These are phyloP conservation scores for Koerneria pararmatus DNA, from an alignment of 2,888 invertebrate species.

Conservation along the genomic window DNA sequence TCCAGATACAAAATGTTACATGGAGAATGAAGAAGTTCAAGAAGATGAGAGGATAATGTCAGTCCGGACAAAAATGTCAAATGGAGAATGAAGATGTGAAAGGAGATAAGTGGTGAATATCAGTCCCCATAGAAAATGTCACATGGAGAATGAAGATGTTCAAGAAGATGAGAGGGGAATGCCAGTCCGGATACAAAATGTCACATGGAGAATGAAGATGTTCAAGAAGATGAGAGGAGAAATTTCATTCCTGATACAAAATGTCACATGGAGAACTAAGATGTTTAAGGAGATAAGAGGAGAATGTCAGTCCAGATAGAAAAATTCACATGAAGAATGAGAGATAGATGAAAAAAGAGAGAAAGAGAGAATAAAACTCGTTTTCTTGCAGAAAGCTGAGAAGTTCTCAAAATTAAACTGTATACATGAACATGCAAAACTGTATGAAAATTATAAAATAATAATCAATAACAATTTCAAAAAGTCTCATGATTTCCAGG, in stretches of 20 bases:
- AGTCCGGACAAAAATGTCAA: too few relatives aligned
- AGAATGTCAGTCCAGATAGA: too few relatives aligned
- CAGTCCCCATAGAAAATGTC: too few relatives aligned
- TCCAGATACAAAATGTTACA: too few relatives aligned
- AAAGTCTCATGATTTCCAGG: slow-evolving; percentile 71
- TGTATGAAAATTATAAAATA: too few relatives aligned
- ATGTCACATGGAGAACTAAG: not conserved
- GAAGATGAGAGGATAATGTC: not conserved
- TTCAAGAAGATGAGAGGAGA: not conserved
- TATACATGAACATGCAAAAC: too few relatives aligned
- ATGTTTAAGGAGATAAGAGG: not conserved
- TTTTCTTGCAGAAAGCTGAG: too few relatives aligned
- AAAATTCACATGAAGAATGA: not conserved
- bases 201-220: not conserved
- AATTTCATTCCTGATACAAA: too few relatives aligned
- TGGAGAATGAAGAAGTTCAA: not conserved
- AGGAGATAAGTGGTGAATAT: not conserved
- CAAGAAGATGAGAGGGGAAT: not conserved
- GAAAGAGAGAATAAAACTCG: not conserved
- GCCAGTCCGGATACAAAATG: too few relatives aligned
- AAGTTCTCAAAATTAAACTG: too few relatives aligned
- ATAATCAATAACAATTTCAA: too few relatives aligned
- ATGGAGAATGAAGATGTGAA: not conserved
- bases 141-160: not conserved
- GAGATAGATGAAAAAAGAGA: slow-evolving; percentile 5